Base-by-base conservation (phyloP, 2,113 vertebrate species). In the Leptobrachium leishanense region DNA sequence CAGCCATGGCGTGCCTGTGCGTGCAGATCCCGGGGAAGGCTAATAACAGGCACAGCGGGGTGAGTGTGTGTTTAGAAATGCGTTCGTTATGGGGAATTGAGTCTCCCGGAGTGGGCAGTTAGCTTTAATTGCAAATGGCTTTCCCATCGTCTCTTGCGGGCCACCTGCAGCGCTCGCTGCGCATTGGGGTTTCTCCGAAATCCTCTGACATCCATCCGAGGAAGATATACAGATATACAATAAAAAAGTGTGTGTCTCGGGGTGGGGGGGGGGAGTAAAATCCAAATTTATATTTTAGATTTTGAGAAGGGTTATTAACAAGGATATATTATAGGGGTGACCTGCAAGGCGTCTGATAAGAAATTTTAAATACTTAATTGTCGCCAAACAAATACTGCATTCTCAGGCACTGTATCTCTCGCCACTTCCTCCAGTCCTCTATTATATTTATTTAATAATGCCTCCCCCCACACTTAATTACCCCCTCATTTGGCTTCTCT, bases 71-170 rank as follows among this genome's bases (percentile, higher is more conserved):
- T 81, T 81, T 81, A 81, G 78, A 81, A 74, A 74, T 74, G 78
- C 78, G 78, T 81, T 81, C 71, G 78, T 81, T 81, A 81, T 81
- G 78, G 71, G 78, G 78, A 81, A 81, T 81, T 81, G 78, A 81
- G 71, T 74, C 78, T 74, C 78, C 78, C 65, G 78, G 78, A 74
- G 78, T 81, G 78, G 78, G 78, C 72, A 81, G 78, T 81, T 81
- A 81, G 78, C 71, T 81, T 81, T 81, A 81, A 81, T 81, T 81
- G 78, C 65, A 68, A 81, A 74, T 74, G 78, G 78, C 73, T 81
- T 81, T 81, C 78, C 78, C 72, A 81, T 81, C 71, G 65, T 74
- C 78, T 68, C 72, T 74, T 63, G 71, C 78, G 43, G 70, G 63
- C 76, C 76, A 66, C 76, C 76, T 77, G 76, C 72, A 59, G 72